A percentile compares a stretch with the other conserved stretches of the same genome.
phyloP scores from a whole-genome alignment of 2,797 vertebrate genomes.

The Pristis pectinata region DNA sequence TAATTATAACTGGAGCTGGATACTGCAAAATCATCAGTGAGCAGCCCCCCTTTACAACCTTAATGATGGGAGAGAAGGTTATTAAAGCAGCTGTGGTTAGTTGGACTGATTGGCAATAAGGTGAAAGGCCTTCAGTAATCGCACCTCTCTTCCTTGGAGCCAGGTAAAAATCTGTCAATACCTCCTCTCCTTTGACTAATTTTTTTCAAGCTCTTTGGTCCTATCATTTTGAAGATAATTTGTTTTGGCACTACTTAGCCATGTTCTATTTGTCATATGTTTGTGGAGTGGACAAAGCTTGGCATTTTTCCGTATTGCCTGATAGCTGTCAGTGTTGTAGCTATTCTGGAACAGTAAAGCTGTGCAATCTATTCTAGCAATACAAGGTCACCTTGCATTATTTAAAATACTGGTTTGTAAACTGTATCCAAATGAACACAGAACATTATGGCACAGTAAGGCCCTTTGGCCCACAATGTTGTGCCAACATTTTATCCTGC shows the following conservation, averaged over 20 bases:
- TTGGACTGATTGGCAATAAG: neutral
- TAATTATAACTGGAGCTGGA: neutral
- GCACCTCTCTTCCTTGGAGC: neutral
- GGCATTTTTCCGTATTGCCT: neutral
- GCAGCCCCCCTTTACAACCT: neutral
- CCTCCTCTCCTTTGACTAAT: neutral
- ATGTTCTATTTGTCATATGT: neutral
- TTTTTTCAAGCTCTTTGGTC: neutral
- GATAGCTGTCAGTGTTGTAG: neutral
- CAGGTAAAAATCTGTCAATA: neutral
- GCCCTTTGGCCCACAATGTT: too few species aligned
- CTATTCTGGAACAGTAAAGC: neutral
- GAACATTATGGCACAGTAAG: too few species aligned
- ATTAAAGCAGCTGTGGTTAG: neutral
- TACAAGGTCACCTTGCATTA: neutral
- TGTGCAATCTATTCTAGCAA: neutral
- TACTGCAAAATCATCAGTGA: neutral
- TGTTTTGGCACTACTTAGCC: neutral
- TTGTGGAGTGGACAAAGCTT: neutral
- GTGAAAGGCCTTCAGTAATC: neutral
- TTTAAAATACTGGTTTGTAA: neutral
- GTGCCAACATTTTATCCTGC: too few species aligned
- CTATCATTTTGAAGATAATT: too few species aligned
- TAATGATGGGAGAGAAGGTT: neutral
- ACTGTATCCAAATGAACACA: neutral